Conservation (phyloP, 2,888 invertebrate species). For the Crematogaster levior region DNA sequence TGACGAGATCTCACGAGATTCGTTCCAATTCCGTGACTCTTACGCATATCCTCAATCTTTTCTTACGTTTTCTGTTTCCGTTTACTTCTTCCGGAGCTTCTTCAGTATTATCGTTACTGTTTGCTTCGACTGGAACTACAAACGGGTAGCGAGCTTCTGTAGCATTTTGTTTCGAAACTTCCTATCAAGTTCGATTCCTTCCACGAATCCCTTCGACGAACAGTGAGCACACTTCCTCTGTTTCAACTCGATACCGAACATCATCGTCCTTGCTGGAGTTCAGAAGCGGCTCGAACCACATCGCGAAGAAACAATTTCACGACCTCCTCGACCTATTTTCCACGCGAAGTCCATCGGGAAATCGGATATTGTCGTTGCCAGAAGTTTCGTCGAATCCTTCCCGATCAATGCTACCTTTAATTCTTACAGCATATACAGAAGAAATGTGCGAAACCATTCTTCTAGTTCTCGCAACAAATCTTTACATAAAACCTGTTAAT, state of each 20-base stretch:
- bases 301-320: conserved; percentile 18
- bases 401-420: conserved; percentile 16
- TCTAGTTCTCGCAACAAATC: background rate
- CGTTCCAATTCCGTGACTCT: conserved; percentile 16
- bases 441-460: background rate
- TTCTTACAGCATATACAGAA: background rate
- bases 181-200: conserved; percentile 37
- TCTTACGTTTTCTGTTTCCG: conserved; percentile 21
- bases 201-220: conserved; percentile 9
- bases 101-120: conserved; percentile 15
- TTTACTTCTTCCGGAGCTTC: conserved; percentile 9
- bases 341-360: conserved; percentile 25
- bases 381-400: conserved; percentile 21
- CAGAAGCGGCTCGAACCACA: conserved; percentile 19
- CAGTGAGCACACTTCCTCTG: conserved; percentile 17
- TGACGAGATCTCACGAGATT: background rate
- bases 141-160: conserved; percentile 2
- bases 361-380: conserved; percentile 24
- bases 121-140: conserved; percentile 11
- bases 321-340: conserved; percentile 33
- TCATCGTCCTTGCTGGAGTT: conserved; percentile 33
- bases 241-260: conserved; percentile 16
- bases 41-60: background rate
- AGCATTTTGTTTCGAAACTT: conserved; percentile 33
- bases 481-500: background rate